Evolutionary conservation across 92 coral and sea anemone species (phyloP), one percentile per base, ranked within the genome.

Genomic region (Desmophyllum pertusum): DNA sequence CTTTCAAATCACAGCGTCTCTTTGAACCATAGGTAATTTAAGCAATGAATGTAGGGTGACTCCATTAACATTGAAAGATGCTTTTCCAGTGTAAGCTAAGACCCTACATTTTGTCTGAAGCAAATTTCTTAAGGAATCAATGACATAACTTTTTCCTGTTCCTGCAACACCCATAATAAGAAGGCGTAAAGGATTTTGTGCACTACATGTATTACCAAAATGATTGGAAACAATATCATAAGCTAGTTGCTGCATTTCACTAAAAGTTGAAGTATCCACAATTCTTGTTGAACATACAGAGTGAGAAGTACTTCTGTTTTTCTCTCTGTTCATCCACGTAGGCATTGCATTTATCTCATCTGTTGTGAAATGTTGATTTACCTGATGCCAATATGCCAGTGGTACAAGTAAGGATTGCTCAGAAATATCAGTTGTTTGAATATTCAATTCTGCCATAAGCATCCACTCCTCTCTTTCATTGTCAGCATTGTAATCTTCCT

Each of bases 401-500:
- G 66, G 81, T 53, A 77, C 81, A 77, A 29, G 66, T 53, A 45
- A 33, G 19, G 81, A 77, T 40, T 77, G 21, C 46, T 52, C 70
- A 61, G 2, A 77, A 77, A 15, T 51, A 61, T 53, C 67, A 73
- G 53, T 43, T 53, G 70, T 53, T 80, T 77, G 84, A 30, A 77
- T 38, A 35, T 50, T 77, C 62, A 78, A 85, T 30, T 85, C 78
- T 64, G 89, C 62, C 83, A 85, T 77, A 17, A 85, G 73, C 89
- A 85, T 85, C 85, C 89, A 85, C 52, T 85, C 89, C 35, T 85
- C 89, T 48, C 48, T 83, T 70, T 83, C 89, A n/a, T 42, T 75
- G 29, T 77, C 46, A 15, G 78, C 33, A 30, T 85, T 43, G 77
- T 73, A 41, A 43, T 73, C 64, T 57, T 57, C 79, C 23, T 69